These are phyloP conservation scores for Thalassophryne amazonica DNA, from an alignment of 2,797 vertebrate genomes.

Conservation along the genomic window DNA sequence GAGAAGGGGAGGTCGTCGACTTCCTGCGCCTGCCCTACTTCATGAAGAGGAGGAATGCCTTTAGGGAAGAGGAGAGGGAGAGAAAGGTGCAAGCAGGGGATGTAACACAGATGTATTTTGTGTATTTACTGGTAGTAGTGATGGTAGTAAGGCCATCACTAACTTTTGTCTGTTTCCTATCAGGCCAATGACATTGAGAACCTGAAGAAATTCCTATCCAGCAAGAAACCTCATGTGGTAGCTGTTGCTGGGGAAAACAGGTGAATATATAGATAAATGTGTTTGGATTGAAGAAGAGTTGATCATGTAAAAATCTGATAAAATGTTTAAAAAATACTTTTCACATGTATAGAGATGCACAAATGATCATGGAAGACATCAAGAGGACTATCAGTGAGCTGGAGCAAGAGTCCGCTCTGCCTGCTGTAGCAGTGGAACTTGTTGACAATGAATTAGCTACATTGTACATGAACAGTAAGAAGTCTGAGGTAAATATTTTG, in stretches of 20 bases:
- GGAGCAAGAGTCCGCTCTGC: slow-evolving; percentile 94
- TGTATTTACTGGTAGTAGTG: background rate
- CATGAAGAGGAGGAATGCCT: slow-evolving; percentile 95
- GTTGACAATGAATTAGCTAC: slow-evolving; percentile 94
- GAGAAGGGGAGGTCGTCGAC: slow-evolving; percentile 96
- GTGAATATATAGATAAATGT: too few species aligned
- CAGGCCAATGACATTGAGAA: slow-evolving; percentile 89
- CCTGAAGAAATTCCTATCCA: slow-evolving; percentile 92
- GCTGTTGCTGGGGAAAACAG: slow-evolving; percentile 95
- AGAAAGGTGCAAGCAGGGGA: slow-evolving; percentile 83
- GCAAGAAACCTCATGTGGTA: slow-evolving; percentile 97
- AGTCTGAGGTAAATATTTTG: slow-evolving; percentile 87
- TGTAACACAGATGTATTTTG: background rate
- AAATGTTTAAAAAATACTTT: background rate
- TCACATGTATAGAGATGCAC: slow-evolving; percentile 84
- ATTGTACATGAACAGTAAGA: slow-evolving; percentile 99
- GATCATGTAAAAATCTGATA: background rate
- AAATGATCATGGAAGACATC: slow-evolving; percentile 98
- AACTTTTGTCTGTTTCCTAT: slow-evolving; percentile 16
- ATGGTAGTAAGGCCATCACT: background rate
- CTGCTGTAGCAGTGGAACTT: slow-evolving; percentile 92
- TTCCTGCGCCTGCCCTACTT: slow-evolving; percentile 96
- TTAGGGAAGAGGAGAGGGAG: slow-evolving; percentile 93
- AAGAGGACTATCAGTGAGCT: slow-evolving; percentile 93
- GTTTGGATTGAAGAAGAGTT: background rate